A percentile compares a stretch with the other conserved stretches of the same genome.
These are phyloP conservation scores for Lordiphosa mommai DNA, from an alignment of 1,140 invertebrate species.

Conservation along the genomic window DNA sequence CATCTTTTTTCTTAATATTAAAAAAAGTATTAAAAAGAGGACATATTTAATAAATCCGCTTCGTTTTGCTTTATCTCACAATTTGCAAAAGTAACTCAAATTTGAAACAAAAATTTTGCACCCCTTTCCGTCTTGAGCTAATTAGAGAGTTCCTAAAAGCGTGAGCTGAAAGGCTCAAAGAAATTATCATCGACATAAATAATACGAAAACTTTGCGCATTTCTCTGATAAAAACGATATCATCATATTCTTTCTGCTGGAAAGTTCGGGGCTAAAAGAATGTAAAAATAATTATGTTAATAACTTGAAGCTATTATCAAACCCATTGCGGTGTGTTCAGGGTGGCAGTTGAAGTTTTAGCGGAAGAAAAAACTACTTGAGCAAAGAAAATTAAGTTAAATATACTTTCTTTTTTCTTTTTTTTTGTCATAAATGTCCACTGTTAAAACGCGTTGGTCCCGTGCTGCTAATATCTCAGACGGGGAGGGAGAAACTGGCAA, in stretches of 20 bases:
- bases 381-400: conserved; percentile 51
- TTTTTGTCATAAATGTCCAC: conserved; percentile 34
- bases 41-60: neutral
- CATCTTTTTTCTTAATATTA: too few relatives aligned
- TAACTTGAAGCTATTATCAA: conserved; percentile 65
- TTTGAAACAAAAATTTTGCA: too few relatives aligned
- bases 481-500: neutral
- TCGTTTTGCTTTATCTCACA: conserved; percentile 1
- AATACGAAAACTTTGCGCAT: conserved; percentile 34
- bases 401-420: conserved; percentile 45
- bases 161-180: conserved; percentile 2
- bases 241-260: too few relatives aligned
- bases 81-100: neutral
- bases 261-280: neutral
- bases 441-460: too few relatives aligned
- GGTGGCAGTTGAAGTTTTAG: neutral
- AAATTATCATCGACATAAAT: conserved; percentile 37
- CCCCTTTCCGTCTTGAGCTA: conserved; percentile 1
- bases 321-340: conserved; percentile 46
- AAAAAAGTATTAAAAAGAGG: neutral
- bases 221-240: conserved; percentile 27
- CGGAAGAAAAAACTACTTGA: conserved; percentile 43
- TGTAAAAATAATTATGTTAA: conserved; percentile 50
- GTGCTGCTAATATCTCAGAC: conserved; percentile 19
- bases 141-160: conserved; percentile 31